phyloP scores from a whole-genome alignment of 2,113 vertebrate species.

The Pachypanchax playfairii region DNA sequence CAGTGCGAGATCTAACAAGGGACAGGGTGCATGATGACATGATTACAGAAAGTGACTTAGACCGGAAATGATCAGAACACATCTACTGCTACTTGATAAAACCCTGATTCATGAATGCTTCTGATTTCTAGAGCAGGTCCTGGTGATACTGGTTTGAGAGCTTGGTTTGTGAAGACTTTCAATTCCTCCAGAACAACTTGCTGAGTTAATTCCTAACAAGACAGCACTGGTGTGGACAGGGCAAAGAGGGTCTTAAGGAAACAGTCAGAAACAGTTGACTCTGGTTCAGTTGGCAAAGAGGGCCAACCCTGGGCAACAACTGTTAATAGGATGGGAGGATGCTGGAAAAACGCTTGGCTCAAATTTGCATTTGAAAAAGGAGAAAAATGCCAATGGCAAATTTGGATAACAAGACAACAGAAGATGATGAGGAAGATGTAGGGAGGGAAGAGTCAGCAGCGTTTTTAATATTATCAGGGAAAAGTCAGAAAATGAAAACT shows the following conservation, averaged over 20 bases:
- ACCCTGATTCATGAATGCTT: too few species aligned
- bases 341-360: constrained; percentile 73
- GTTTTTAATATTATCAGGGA: constrained; percentile 75
- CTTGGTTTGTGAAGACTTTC: constrained; percentile 74
- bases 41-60: too few species aligned
- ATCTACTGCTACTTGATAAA: too few species aligned
- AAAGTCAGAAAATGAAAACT: constrained; percentile 73
- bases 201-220: constrained; percentile 48
- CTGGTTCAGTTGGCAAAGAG: constrained; percentile 31
- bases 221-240: constrained; percentile 57
- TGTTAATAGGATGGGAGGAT: constrained; percentile 76
- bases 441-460: constrained; percentile 73
- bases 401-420: constrained; percentile 78
- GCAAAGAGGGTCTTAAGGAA: constrained; percentile 72
- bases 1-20: too few species aligned
- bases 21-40: too few species aligned
- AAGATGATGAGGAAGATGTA: constrained; percentile 55
- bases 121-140: constrained; percentile 78
- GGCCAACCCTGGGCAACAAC: constrained; percentile 65
- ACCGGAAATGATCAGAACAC: too few species aligned
- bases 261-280: constrained; percentile 43
- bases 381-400: constrained; percentile 70
- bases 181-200: constrained; percentile 61
- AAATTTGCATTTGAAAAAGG: constrained; percentile 72
- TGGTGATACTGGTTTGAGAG: constrained; percentile 71